Conservation (phyloP, 2,888 invertebrate genomes). For the Acleris literana region DNA sequence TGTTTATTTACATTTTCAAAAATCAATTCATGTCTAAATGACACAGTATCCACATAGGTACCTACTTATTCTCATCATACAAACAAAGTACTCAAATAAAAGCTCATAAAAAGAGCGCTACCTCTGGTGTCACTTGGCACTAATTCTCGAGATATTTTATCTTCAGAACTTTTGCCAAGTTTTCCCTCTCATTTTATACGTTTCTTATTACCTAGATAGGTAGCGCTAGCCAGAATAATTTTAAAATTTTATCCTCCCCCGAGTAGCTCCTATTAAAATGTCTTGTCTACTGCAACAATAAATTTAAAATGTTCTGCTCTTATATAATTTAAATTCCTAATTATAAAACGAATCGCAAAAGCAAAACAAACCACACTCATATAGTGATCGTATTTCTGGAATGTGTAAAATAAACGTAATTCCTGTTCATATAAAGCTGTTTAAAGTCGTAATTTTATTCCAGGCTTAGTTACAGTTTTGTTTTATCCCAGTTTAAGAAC, state of each 20-base stretch:
- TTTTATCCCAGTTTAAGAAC: slow-evolving; percentile 37
- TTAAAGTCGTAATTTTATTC: slow-evolving; percentile 28
- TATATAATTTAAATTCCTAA: neutral
- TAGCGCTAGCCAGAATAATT: slow-evolving; percentile 13
- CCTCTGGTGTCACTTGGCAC: too few species aligned
- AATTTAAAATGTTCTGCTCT: too few species aligned
- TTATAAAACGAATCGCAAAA: neutral
- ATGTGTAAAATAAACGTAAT: slow-evolving; percentile 2
- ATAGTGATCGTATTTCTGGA: neutral
- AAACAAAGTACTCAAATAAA: too few species aligned
- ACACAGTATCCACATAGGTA: too few species aligned
- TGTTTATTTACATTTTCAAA: too few species aligned
- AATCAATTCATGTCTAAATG: too few species aligned
- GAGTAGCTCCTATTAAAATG: slow-evolving; percentile 9
- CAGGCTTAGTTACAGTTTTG: slow-evolving; percentile 30
- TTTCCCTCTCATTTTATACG: slow-evolving; percentile 3
- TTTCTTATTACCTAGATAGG: slow-evolving; percentile 5
- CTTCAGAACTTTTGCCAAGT: slow-evolving; percentile 2
- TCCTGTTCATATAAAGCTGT: slow-evolving; percentile 18
- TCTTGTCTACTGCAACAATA: neutral
- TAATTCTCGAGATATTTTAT: too few species aligned
- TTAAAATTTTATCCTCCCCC: slow-evolving; percentile 8
- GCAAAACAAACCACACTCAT: neutral
- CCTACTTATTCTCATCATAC: too few species aligned
- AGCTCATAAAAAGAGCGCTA: too few species aligned